Percentiles rank a stretch among this genome's conserved stretches.
phyloP scores from a whole-genome alignment of 2,797 vertebrate species.

The Argentina silus region DNA sequence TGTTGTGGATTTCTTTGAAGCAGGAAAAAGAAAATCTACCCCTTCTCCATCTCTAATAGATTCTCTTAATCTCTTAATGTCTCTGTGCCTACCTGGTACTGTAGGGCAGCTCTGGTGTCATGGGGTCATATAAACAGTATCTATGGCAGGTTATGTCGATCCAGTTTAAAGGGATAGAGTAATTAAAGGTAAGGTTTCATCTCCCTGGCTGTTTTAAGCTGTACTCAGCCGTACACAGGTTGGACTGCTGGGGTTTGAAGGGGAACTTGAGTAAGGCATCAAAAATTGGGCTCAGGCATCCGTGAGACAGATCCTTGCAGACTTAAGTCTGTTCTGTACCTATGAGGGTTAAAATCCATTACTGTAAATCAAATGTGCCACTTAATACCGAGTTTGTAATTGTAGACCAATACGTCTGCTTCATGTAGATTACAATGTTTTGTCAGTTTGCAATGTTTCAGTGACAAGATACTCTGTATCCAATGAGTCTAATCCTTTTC shows the following conservation, averaged over 20 bases:
- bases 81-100: background rate
- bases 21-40: background rate
- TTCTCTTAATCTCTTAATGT: background rate
- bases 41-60: background rate
- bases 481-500: background rate
- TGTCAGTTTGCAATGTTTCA: background rate
- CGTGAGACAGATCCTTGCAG: background rate
- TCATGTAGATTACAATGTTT: background rate
- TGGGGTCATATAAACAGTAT: background rate
- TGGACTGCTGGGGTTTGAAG: background rate
- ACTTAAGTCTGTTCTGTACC: background rate
- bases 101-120: background rate
- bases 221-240: background rate
- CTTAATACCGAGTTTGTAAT: background rate
- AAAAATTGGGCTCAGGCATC: background rate
- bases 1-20: background rate
- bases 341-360: background rate
- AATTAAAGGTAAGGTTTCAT: background rate
- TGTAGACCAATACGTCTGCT: background rate
- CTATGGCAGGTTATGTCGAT: background rate
- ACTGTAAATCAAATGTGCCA: background rate
- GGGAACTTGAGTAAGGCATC: constrained; percentile 8
- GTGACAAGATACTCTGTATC: background rate
- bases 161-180: background rate
- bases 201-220: background rate